These are phyloP conservation scores for Malurus leucopterus DNA, from an alignment of 2,797 vertebrate species.

Conservation along the genomic window DNA sequence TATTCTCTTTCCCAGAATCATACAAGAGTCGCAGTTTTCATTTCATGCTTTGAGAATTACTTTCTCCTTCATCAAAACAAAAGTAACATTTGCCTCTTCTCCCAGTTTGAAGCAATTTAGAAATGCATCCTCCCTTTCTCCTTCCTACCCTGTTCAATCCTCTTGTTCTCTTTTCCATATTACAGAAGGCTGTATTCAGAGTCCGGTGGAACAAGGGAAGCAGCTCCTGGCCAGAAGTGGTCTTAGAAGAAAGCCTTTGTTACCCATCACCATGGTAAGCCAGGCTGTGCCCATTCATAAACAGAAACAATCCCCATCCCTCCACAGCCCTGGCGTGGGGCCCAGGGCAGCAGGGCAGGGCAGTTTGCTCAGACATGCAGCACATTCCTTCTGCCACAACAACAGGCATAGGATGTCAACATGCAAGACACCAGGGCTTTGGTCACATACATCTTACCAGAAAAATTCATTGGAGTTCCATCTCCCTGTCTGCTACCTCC, in stretches of 20 bases:
- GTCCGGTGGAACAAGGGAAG: not conserved
- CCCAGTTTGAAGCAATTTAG: not conserved
- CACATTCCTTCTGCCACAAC: not conserved
- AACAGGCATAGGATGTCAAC: not conserved
- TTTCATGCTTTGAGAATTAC: not conserved
- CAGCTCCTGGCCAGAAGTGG: not conserved
- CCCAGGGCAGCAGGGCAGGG: not conserved
- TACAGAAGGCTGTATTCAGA: not conserved
- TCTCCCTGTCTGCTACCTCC: not conserved
- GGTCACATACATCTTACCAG: not conserved
- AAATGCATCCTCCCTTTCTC: not conserved
- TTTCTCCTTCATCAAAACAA: not conserved
- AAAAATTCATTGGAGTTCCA: not conserved
- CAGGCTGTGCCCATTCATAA: not conserved
- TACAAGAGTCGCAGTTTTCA: not conserved
- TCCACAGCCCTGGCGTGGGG: not conserved
- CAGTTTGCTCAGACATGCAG: accelerated
- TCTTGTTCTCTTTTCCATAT: not conserved
- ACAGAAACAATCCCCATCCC: not conserved
- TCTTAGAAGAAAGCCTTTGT: not conserved
- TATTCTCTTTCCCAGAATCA: not conserved
- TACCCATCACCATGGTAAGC: accelerated
- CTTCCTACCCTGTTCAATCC: not conserved
- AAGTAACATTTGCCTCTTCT: not conserved
- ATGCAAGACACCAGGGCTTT: not conserved